These are phyloP conservation scores for Dioctria linearis DNA, from an alignment of 2,888 invertebrate species.

Conservation along the genomic window DNA sequence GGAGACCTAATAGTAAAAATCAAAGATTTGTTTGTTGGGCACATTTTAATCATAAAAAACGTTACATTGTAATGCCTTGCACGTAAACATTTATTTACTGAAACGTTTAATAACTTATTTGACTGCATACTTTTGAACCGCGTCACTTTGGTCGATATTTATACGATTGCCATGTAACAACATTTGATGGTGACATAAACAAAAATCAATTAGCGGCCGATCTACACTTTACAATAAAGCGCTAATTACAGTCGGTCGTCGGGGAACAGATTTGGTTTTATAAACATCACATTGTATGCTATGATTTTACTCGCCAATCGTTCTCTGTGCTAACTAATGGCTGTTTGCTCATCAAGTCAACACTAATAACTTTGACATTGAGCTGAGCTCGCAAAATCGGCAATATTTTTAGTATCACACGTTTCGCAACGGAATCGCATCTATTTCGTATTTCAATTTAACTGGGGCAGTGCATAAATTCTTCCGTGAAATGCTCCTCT, in stretches of 20 bases:
- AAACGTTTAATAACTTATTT: too few relatives aligned
- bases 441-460: too few relatives aligned
- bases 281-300: too few relatives aligned
- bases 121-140: too few relatives aligned
- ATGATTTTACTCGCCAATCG: background rate
- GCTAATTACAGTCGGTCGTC: background rate
- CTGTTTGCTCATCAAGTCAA: background rate
- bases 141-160: too few relatives aligned
- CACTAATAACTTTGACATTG: slow-evolving; percentile 33
- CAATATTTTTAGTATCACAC: background rate
- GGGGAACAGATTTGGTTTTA: too few relatives aligned
- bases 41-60: too few relatives aligned
- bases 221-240: background rate
- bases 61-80: too few relatives aligned
- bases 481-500: slow-evolving; percentile 4
- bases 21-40: too few relatives aligned
- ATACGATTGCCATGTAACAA: background rate
- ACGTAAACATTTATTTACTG: too few relatives aligned
- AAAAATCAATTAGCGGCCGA: slow-evolving; percentile 4
- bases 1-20: too few relatives aligned
- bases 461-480: background rate
- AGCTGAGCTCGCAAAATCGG: background rate
- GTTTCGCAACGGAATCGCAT: too few relatives aligned
- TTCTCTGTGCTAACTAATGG: slow-evolving; percentile 1
- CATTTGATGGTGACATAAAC: background rate